A percentile compares a stretch with the other conserved stretches of the same genome.
Evolutionary conservation across 2,113 vertebrate species (phyloP).

Genomic region (Myrmophylax atrothorax): DNA sequence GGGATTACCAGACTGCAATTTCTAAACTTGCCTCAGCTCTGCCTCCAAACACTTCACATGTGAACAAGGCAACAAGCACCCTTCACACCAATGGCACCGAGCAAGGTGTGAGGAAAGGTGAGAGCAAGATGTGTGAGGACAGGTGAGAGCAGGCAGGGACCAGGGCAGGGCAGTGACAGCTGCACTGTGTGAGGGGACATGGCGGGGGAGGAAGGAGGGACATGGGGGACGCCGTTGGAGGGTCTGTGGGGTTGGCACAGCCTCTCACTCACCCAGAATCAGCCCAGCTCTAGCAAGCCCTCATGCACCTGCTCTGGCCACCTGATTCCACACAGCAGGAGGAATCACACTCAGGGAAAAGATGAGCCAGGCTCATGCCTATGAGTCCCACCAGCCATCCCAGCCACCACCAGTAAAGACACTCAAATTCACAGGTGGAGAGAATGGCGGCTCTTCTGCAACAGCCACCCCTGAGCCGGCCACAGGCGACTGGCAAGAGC

Average conservation of each 20-base stretch:
- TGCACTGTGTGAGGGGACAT: rapidly evolving
- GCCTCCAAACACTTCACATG: neutral
- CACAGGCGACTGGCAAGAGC: neutral
- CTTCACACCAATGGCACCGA: rapidly evolving
- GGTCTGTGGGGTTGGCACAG: neutral
- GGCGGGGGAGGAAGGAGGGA: neutral
- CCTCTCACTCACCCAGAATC: neutral
- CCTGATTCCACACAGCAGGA: rapidly evolving
- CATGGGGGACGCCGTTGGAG: neutral
- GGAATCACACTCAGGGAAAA: rapidly evolving
- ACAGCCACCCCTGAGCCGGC: neutral
- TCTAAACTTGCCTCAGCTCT: neutral
- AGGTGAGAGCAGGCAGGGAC: neutral
- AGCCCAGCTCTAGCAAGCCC: rapidly evolving
- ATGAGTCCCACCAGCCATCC: neutral
- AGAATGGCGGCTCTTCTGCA: neutral
- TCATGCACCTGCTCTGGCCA: neutral
- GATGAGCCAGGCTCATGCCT: rapidly evolving
- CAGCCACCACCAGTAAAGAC: neutral
- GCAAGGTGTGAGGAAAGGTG: neutral
- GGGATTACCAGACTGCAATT: neutral
- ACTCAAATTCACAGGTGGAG: rapidly evolving
- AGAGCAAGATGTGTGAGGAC: neutral
- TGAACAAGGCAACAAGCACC: neutral
- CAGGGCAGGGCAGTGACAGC: neutral